Evolutionary conservation across 2,888 invertebrate genomes (phyloP).

Genomic region (Meloe dianella): DNA sequence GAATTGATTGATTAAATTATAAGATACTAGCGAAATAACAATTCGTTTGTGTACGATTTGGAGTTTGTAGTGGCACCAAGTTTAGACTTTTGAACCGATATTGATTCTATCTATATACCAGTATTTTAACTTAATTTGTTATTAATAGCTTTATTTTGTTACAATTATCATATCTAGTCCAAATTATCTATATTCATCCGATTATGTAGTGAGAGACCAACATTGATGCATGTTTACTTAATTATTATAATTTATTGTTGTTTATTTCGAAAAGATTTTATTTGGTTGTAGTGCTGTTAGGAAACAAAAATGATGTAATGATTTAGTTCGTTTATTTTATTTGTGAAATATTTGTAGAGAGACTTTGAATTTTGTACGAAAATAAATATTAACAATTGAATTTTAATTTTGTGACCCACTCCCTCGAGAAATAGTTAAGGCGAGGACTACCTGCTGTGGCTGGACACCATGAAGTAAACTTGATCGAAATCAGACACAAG

Average conservation of each 20-base stretch:
- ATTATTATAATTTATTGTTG: not conserved
- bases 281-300: too few species aligned
- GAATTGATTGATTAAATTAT: not conserved
- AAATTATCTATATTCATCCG: not conserved
- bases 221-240: conserved; percentile 3
- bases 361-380: not conserved
- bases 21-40: too few species aligned
- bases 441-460: too few species aligned
- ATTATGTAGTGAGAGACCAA: not conserved
- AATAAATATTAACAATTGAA: not conserved
- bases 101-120: too few species aligned
- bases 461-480: too few species aligned
- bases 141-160: conserved; percentile 4
- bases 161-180: not conserved
- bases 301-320: not conserved
- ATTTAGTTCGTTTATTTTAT: not conserved
- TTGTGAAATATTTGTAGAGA: not conserved
- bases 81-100: not conserved
- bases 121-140: not conserved
- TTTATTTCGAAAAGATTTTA: not conserved
- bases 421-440: too few species aligned
- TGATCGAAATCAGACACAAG: too few species aligned
- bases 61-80: not conserved
- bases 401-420: too few species aligned
- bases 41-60: too few species aligned